Base-by-base conservation (phyloP, 2,888 invertebrate genomes). In the Polydrusus tereticollis region DNA sequence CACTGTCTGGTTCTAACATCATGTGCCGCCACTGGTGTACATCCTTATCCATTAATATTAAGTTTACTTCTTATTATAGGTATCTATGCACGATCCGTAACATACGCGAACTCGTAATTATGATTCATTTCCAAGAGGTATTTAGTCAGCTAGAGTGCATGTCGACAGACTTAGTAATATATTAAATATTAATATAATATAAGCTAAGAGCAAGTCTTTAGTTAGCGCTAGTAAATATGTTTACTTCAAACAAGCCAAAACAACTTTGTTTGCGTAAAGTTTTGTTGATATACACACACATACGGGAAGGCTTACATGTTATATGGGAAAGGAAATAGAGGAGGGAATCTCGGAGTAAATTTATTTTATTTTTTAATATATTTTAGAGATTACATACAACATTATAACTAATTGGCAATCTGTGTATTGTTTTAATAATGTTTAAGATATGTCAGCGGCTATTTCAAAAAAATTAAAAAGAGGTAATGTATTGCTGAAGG, bases 141-240 rank as follows among this genome's bases (percentile, higher is more conserved):
- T 21, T 50, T 23, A 21, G 21, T 50, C 50, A 23, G 6, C 23
- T 23, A 5, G 12, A 50, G 50, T 23, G 18, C 1, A 50, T 18
- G 50, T 6, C 23, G 50, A 50, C 23, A 50, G 21, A 50, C 50
- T 50, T 50, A 50, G 23, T 12, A 50, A n/a, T 6, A 14, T 50
- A 50, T 50, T 6, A 50, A 50, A 18, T 50, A 50, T 50, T 50
- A 50, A 50, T 50, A 50, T n/a, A n/a, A 23, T 18, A 20, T 50
- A 50, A 50, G 23, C 23, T 57, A 33, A 20, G 33, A 57, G 20
- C 10, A 33, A 57, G 36, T 2, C 33, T 57, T 33, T 57, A 57
- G 57, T 57, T 33, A 36, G 5, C 3, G 57, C 21, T 33, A 18
- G 20, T 18, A 57, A 23, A 50, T 50, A 50, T 50, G 50, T 50